phyloP scores from a whole-genome alignment of 2,113 vertebrate species.

The Apeltes quadracus region DNA sequence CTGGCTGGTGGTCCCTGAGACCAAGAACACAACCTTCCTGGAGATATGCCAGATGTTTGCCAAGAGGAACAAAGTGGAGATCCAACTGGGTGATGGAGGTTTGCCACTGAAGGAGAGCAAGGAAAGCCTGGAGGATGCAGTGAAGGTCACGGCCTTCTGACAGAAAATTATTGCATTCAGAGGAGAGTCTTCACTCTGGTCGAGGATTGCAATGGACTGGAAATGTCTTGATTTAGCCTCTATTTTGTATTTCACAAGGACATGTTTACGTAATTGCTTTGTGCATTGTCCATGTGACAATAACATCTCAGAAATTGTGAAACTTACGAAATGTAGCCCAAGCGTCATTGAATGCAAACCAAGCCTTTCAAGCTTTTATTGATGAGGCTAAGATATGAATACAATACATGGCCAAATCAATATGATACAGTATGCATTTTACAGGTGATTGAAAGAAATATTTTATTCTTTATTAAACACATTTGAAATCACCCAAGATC shows the following conservation, averaged over 20 bases:
- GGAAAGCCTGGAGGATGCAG: slow-evolving; percentile 30
- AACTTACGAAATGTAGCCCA: not conserved
- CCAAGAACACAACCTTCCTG: slow-evolving; percentile 91
- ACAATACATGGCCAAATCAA: slow-evolving; percentile 14
- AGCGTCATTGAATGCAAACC: slow-evolving; percentile 20
- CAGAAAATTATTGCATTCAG: slow-evolving; percentile 35
- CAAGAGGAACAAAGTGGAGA: slow-evolving; percentile 84
- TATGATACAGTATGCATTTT: slow-evolving; percentile 11
- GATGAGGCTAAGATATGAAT: slow-evolving; percentile 40
- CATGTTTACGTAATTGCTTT: slow-evolving; percentile 15
- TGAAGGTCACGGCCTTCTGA: slow-evolving; percentile 70
- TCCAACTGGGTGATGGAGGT: slow-evolving; percentile 57
- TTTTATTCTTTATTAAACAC: slow-evolving; percentile 8
- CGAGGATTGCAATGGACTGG: slow-evolving; percentile 12
- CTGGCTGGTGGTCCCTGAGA: slow-evolving; percentile 89
- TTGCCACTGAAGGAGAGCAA: slow-evolving; percentile 38
- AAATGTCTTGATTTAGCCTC: slow-evolving; percentile 19
- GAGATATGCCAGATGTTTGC: slow-evolving; percentile 90
- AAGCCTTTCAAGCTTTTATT: slow-evolving; percentile 62
- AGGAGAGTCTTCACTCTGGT: slow-evolving; percentile 34
- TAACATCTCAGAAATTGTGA: not conserved
- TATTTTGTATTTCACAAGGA: slow-evolving; percentile 8
- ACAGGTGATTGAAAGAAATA: slow-evolving; percentile 11
- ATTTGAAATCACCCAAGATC: slow-evolving; percentile 2
- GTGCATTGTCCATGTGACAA: slow-evolving; percentile 3